These are phyloP conservation scores for Napeogenes inachia DNA, from an alignment of 2,888 invertebrate genomes.

Conservation along the genomic window DNA sequence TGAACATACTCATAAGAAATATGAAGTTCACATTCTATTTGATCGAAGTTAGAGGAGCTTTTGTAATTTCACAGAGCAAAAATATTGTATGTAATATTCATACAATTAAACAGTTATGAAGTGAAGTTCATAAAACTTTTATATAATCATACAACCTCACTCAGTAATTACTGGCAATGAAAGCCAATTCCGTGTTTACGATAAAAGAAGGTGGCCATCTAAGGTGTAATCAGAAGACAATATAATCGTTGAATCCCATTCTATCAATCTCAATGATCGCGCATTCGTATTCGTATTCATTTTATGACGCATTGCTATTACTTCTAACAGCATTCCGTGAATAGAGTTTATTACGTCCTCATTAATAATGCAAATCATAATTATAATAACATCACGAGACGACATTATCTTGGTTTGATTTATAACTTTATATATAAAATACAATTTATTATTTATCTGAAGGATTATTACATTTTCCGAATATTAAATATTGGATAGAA, in stretches of 20 bases:
- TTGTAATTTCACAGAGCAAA: no score
- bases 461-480: not conserved
- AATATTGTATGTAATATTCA: no score
- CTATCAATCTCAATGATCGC: conserved; percentile 21
- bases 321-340: conserved; percentile 10
- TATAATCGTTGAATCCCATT: conserved; percentile 22
- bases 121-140: conserved; percentile 6
- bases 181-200: conserved; percentile 21
- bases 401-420: conserved; percentile 9
- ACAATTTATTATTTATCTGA: not conserved
- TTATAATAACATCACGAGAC: conserved; percentile 20
- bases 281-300: conserved; percentile 18
- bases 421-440: not conserved
- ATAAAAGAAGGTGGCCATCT: conserved; percentile 18
- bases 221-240: conserved; percentile 23
- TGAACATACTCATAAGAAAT: conserved; percentile 27
- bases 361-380: conserved; percentile 21
- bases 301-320: conserved; percentile 21
- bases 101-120: no score
- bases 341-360: conserved; percentile 16
- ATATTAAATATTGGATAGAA: conserved; percentile 18
- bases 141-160: conserved; percentile 20
- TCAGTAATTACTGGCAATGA: conserved; percentile 22
- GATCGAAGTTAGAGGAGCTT: no score
- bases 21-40: not conserved